These are phyloP conservation scores for Ectemnius continuus DNA, from an alignment of 2,888 invertebrate genomes.

Conservation along the genomic window DNA sequence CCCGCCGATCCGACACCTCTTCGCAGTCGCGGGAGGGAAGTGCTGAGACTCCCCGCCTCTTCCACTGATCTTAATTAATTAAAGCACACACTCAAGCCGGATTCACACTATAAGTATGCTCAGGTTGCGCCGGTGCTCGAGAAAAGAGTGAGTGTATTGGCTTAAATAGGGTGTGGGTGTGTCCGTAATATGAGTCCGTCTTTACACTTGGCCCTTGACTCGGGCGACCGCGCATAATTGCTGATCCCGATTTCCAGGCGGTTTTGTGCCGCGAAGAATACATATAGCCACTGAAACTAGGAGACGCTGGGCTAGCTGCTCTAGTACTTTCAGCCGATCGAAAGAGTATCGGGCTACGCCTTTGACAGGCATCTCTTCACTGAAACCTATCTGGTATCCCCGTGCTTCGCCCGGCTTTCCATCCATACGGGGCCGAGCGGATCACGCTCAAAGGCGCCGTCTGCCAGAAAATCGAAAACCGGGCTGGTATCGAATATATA, in stretches of 20 bases:
- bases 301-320: constrained; percentile 4
- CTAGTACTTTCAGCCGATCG: constrained; percentile 37
- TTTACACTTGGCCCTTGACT: too few relatives aligned
- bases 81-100: too few relatives aligned
- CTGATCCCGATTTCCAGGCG: too few relatives aligned
- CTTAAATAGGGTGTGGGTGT: too few relatives aligned
- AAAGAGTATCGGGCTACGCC: constrained; percentile 27
- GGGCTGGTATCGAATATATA: constrained; percentile 27
- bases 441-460: not conserved
- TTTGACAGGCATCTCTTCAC: constrained; percentile 35
- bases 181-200: too few relatives aligned
- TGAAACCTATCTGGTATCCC: constrained; percentile 16
- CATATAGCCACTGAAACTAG: too few relatives aligned
- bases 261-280: too few relatives aligned
- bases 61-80: not conserved
- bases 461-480: not conserved
- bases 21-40: not conserved
- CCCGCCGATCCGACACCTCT: too few relatives aligned
- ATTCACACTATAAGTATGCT: too few relatives aligned
- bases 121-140: too few relatives aligned
- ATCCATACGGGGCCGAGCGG: constrained; percentile 8
- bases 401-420: constrained; percentile 13
- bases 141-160: too few relatives aligned
- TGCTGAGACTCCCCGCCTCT: not conserved
- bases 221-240: too few relatives aligned